These are phyloP conservation scores for Enteromius mattozi DNA, from an alignment of 2,797 vertebrate genomes.

Conservation along the genomic window DNA sequence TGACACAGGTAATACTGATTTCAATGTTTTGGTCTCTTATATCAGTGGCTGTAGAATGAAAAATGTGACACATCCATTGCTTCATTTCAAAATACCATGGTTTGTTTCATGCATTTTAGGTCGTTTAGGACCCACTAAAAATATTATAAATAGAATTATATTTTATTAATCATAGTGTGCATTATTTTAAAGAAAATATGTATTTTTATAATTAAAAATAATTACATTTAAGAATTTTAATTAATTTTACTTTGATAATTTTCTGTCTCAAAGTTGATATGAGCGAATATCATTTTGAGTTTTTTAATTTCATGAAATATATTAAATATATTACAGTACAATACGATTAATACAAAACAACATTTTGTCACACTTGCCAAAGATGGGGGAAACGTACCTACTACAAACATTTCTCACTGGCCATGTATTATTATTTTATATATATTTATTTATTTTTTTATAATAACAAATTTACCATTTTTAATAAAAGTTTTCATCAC, in stretches of 20 bases:
- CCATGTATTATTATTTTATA: background rate
- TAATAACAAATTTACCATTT: background rate
- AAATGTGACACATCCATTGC: background rate
- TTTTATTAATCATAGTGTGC: background rate
- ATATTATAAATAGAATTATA: background rate
- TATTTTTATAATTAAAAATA: background rate
- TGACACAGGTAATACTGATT: conserved; percentile 13
- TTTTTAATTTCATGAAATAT: background rate
- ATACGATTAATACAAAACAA: background rate
- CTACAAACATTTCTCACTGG: background rate
- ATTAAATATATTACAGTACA: background rate
- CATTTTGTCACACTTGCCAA: background rate
- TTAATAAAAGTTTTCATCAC: background rate
- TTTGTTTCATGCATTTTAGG: background rate
- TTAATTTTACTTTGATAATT: background rate
- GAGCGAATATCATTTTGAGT: background rate
- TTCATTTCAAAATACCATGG: background rate
- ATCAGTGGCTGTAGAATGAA: background rate
- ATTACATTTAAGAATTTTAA: background rate
- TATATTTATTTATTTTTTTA: background rate
- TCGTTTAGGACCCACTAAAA: background rate
- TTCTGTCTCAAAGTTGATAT: background rate
- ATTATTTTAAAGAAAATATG: background rate
- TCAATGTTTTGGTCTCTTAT: conserved; percentile 24
- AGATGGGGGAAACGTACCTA: background rate